These are phyloP conservation scores for Falco naumanni DNA, from an alignment of 2,797 vertebrate species.

Conservation along the genomic window DNA sequence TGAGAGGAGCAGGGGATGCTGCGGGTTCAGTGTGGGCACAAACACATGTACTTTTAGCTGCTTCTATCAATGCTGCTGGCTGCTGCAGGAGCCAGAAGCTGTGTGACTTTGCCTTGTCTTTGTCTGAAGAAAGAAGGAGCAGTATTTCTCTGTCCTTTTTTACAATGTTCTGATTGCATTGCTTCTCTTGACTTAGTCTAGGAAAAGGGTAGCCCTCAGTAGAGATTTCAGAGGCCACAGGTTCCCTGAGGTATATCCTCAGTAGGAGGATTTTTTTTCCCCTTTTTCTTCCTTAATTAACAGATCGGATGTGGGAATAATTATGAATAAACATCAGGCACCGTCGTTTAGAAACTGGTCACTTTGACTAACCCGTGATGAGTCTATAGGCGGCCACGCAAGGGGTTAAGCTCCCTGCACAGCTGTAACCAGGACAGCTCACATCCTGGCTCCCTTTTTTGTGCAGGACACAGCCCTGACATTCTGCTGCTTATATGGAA, in stretches of 20 bases:
- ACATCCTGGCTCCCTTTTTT: neutral
- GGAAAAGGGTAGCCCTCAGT: neutral
- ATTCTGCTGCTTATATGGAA: neutral
- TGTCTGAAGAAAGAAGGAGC: neutral
- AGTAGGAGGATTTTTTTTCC: neutral
- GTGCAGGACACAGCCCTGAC: neutral
- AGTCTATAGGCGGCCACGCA: neutral
- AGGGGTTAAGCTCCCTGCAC: neutral
- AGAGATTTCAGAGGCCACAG: neutral
- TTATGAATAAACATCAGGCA: slow-evolving; percentile 48
- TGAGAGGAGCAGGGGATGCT: neutral
- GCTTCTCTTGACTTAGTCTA: neutral
- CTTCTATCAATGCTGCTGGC: neutral
- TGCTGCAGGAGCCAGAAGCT: neutral
- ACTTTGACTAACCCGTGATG: neutral
- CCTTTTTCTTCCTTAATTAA: slow-evolving; percentile 40
- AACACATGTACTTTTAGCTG: neutral
- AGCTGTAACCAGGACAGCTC: slow-evolving; percentile 7
- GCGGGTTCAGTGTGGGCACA: neutral
- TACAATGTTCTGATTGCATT: neutral
- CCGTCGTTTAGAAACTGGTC: slow-evolving; percentile 15
- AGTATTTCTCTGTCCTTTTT: neutral
- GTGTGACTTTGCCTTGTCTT: slow-evolving; percentile 5
- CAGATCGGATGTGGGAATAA: neutral
- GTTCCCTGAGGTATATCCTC: slow-evolving; percentile 1